Percentiles rank a stretch among this genome's conserved stretches.
Conservation (phyloP, 2,113 vertebrate species). For the Psephotus haematonotus region DNA sequence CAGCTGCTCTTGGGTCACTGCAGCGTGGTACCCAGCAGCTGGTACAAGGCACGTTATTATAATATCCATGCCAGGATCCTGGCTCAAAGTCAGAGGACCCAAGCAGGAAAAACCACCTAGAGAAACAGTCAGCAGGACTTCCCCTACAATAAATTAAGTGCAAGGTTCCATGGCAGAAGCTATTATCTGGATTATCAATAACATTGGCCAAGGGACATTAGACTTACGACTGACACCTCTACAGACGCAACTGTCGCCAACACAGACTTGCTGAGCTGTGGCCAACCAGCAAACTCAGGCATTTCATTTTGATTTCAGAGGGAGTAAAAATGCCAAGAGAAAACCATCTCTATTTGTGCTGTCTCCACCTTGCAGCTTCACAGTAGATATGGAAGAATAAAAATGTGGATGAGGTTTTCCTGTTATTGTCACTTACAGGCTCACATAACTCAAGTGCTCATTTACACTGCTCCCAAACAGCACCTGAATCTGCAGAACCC, state of each 20-base stretch:
- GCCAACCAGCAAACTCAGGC: background rate
- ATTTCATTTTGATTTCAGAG: background rate
- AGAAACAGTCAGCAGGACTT: background rate
- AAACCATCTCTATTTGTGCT: background rate
- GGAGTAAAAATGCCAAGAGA: background rate
- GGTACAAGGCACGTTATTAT: background rate
- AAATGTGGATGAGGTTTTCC: background rate
- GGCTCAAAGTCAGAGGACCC: background rate
- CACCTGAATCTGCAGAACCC: background rate
- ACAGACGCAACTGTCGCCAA: background rate
- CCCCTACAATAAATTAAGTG: background rate
- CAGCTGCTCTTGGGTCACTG: background rate
- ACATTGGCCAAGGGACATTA: background rate
- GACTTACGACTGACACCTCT: background rate
- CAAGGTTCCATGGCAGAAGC: background rate
- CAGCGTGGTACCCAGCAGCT: background rate
- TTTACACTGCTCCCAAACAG: background rate
- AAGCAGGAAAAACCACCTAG: background rate
- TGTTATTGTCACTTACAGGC: background rate
- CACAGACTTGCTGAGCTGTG: background rate
- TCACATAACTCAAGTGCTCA: background rate
- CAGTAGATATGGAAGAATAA: background rate
- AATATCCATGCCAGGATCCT: background rate
- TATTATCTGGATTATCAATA: background rate
- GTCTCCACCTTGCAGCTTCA: background rate